Base-by-base conservation (phyloP, 1,140 invertebrate genomes). In the Acromyrmex charruanus region DNA sequence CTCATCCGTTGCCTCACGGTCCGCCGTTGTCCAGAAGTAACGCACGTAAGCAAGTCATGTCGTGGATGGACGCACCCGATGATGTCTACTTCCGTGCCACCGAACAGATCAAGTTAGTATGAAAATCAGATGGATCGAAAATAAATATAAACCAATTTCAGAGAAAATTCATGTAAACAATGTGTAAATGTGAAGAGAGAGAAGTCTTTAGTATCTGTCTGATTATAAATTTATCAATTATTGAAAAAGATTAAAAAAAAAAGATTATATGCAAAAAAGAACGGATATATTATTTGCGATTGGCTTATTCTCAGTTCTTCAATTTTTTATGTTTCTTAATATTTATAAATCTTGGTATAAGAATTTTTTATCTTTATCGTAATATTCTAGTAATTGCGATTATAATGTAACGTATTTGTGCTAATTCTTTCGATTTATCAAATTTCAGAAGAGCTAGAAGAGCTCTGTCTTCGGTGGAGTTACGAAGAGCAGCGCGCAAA, bases 51-150 rank as follows among this genome's bases (percentile, higher is more conserved):
- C 98, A 98, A 96, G 98, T 99, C 66, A 98, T 99, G 92, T 99
- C 98, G 92, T 99, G 98, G 98, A 98, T 99, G 97, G 99, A 99
- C 95, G 99, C 99, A 66, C 99, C 99, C 5, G 99, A 99, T 95
- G 99, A 99, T 96, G 97, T 99, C 74, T 99, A 99, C 95, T 99
- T 99, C 96, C 97, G 98, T 93, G 98, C 98, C 86, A 98, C 98
- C 53, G 97, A 98, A 91, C 96, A 96, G 91, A 98, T 98, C 92
- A 99, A 98, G 98, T 99, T 96, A 96, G 97, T 96, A 85, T 80
- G 69, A 69, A 31, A 68, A n/a, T 55, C 1, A 51, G 9, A 66
- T 44, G 18, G 18, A 80, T 66, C 3, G 9, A 66, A 66, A 9
- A 35, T 1, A n/a, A 35, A 25, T 3, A 35, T 65, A 3, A 66